Evolutionary conservation across 2,797 vertebrate species (phyloP).

Genomic region (Girardinus metallicus): DNA sequence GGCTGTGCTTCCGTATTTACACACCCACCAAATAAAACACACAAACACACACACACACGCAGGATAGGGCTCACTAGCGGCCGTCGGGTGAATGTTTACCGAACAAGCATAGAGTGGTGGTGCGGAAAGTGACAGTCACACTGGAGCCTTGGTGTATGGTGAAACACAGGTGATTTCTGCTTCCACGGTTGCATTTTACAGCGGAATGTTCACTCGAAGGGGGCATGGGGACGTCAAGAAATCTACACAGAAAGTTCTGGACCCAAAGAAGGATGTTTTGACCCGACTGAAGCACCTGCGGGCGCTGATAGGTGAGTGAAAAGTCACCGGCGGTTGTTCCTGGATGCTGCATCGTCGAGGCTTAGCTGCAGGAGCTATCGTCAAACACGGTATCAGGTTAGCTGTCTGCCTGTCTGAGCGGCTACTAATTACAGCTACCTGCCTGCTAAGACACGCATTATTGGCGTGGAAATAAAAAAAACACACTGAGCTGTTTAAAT

Average conservation of each 20-base stretch:
- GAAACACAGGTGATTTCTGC: slow-evolving; percentile 76
- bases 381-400: slow-evolving; percentile 59
- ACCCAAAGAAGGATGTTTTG: slow-evolving; percentile 96
- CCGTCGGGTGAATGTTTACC: slow-evolving; percentile 71
- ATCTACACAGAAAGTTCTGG: slow-evolving; percentile 99
- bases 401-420: slow-evolving; percentile 52
- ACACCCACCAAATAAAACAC: slow-evolving; percentile 63
- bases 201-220: slow-evolving; percentile 96
- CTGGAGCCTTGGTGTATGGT: slow-evolving; percentile 77
- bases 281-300: slow-evolving; percentile 97
- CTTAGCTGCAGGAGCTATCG: slow-evolving; percentile 58
- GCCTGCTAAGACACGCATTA: slow-evolving; percentile 7
- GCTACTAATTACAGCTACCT: slow-evolving; percentile 2
- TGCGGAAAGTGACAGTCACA: slow-evolving; percentile 76
- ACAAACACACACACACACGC: slow-evolving; percentile 33
- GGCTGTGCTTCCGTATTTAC: slow-evolving; percentile 84
- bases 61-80: slow-evolving; percentile 53
- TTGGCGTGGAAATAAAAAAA: background rate
- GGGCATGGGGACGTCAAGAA: slow-evolving; percentile 98
- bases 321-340: slow-evolving; percentile 58
- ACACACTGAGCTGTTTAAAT: background rate
- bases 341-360: slow-evolving; percentile 50
- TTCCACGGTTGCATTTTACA: slow-evolving; percentile 76
- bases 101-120: slow-evolving; percentile 62
- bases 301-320: slow-evolving; percentile 91